Evolutionary conservation across 2,113 vertebrate genomes (phyloP).

Genomic region (Tor tambroides): DNA sequence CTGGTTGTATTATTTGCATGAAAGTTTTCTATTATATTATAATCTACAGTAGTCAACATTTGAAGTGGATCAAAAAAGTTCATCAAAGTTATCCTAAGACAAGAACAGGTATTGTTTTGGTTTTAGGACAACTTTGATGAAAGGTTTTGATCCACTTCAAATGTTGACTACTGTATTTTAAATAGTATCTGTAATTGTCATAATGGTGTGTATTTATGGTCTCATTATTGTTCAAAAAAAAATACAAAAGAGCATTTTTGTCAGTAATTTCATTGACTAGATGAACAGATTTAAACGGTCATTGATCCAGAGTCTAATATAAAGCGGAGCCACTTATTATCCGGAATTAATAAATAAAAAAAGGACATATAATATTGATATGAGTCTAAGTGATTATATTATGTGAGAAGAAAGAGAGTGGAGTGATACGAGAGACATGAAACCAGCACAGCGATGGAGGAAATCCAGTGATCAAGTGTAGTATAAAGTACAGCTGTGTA

Average conservation of each 20-base stretch:
- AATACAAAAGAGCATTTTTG: no score
- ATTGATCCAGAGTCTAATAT: neutral
- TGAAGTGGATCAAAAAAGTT: no score
- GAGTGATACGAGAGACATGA: neutral
- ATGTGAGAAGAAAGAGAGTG: neutral
- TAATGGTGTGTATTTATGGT: no score
- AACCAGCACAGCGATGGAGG: neutral
- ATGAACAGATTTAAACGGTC: neutral
- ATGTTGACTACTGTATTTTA: no score
- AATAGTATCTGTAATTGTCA: no score
- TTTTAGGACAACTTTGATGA: no score
- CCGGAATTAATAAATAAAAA: neutral
- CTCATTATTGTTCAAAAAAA: no score
- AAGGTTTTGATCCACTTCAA: no score
- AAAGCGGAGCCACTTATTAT: neutral
- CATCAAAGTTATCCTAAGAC: no score
- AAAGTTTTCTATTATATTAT: no score
- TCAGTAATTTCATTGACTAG: neutral
- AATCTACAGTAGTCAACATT: no score
- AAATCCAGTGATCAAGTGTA: neutral
- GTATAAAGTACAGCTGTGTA: neutral
- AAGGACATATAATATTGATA: neutral
- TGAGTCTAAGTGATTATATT: neutral
- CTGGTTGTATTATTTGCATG: neutral
- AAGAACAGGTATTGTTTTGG: no score